phyloP scores from a whole-genome alignment of 2,113 vertebrate species.

The Setophaga petechia region DNA sequence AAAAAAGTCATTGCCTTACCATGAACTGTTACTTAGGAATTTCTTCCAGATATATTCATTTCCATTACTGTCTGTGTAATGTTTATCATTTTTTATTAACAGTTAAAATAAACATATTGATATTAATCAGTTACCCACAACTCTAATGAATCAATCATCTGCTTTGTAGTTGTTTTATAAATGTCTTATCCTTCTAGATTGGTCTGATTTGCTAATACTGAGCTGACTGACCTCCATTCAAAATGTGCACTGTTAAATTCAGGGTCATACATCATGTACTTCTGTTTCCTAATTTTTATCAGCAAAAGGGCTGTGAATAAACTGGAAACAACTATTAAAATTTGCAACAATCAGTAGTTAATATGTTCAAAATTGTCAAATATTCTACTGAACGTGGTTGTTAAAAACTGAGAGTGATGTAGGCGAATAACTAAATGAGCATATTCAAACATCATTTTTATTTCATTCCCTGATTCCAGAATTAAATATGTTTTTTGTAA shows the following conservation, averaged over 20 bases:
- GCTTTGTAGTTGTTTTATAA: not conserved
- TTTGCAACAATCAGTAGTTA: not conserved
- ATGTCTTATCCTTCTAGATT: not conserved
- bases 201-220: not conserved
- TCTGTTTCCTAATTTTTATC: not conserved
- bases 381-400: not conserved
- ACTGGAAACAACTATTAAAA: not conserved
- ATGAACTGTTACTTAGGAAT: not conserved
- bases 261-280: not conserved
- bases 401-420: not conserved
- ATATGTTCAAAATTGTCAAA: not conserved
- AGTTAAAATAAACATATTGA: not conserved
- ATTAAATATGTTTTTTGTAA: not conserved
- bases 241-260: not conserved
- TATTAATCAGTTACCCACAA: not conserved
- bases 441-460: not conserved
- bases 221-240: not conserved
- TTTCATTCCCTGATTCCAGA: not conserved
- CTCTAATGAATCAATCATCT: not conserved
- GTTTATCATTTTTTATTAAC: not conserved
- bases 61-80: not conserved
- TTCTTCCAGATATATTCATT: not conserved
- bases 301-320: not conserved
- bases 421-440: not conserved
- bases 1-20: not conserved